Conservation (phyloP, 2,797 vertebrate species). For the Parauchenoglanis ngamensis region DNA sequence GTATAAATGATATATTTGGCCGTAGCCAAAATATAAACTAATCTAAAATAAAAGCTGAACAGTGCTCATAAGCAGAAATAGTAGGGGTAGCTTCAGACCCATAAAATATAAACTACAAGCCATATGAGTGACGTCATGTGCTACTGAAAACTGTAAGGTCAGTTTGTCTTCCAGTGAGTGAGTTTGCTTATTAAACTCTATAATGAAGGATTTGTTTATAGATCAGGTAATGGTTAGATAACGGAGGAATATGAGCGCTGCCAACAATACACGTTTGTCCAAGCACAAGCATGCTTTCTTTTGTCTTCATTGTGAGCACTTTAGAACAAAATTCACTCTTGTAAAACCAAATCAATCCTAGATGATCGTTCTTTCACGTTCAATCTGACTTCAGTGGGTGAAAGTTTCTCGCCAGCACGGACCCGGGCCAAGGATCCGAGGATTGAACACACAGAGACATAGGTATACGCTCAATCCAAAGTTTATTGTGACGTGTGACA, state of each 20-base stretch:
- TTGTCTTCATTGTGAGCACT: neutral
- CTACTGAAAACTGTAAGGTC: neutral
- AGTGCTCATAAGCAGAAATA: neutral
- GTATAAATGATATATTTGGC: neutral
- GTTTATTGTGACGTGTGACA: too few relatives aligned
- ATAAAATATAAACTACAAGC: neutral
- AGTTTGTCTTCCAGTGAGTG: neutral
- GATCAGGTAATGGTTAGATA: neutral
- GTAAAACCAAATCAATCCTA: too few relatives aligned
- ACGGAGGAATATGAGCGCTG: neutral
- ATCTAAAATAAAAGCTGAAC: neutral
- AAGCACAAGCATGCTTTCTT: neutral
- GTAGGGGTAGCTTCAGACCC: neutral
- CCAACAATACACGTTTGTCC: neutral
- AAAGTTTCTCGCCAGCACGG: too few relatives aligned
- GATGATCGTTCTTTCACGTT: too few relatives aligned
- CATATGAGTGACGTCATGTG: neutral
- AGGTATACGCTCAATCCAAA: too few relatives aligned
- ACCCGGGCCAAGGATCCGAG: too few relatives aligned
- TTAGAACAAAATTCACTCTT: too few relatives aligned
- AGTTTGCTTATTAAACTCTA: too few relatives aligned
- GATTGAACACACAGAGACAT: too few relatives aligned
- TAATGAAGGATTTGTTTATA: neutral
- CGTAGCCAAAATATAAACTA: neutral
- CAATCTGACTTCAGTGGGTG: too few relatives aligned